A percentile compares a stretch with the other conserved stretches of the same genome.
These are phyloP conservation scores for Heterodera filipjevi DNA, from an alignment of 2,888 invertebrate species.

Conservation along the genomic window DNA sequence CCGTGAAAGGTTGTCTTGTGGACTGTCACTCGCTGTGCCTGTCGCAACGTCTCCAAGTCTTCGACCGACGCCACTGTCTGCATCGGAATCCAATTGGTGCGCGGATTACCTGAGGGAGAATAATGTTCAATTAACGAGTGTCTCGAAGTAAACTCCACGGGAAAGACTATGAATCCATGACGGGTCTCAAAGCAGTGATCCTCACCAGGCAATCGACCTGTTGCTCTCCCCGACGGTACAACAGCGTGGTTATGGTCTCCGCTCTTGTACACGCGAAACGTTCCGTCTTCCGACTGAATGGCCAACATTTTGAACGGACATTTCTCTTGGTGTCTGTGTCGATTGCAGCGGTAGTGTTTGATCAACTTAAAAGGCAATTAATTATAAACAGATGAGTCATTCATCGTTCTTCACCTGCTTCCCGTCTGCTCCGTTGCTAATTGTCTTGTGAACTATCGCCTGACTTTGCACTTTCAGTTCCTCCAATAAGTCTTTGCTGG, in stretches of 20 bases:
- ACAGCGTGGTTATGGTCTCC: conserved; percentile 28
- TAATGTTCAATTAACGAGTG: neutral
- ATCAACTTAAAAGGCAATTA: neutral
- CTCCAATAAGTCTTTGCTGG: conserved; percentile 23
- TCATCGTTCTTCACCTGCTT: neutral
- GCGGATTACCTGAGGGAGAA: conserved; percentile 10
- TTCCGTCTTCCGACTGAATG: conserved; percentile 21
- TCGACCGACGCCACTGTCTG: conserved; percentile 21
- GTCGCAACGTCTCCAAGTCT: conserved; percentile 26
- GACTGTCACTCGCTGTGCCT: conserved; percentile 25
- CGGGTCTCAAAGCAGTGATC: neutral
- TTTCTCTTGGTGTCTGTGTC: conserved; percentile 28
- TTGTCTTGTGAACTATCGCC: conserved; percentile 28
- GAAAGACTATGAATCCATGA: neutral
- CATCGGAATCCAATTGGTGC: conserved; percentile 29
- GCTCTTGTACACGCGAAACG: conserved; percentile 26
- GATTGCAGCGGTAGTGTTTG: conserved; percentile 28
- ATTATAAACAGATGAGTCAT: neutral
- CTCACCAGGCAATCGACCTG: conserved; percentile 16
- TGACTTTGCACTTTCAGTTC: conserved; percentile 29
- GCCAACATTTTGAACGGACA: conserved; percentile 31
- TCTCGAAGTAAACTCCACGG: neutral
- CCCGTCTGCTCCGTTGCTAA: conserved; percentile 25
- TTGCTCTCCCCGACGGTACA: conserved; percentile 25
- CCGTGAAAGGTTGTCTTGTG: conserved; percentile 28